Evolutionary conservation across 2,888 invertebrate genomes (phyloP).

Genomic region (Tenodera sinensis): DNA sequence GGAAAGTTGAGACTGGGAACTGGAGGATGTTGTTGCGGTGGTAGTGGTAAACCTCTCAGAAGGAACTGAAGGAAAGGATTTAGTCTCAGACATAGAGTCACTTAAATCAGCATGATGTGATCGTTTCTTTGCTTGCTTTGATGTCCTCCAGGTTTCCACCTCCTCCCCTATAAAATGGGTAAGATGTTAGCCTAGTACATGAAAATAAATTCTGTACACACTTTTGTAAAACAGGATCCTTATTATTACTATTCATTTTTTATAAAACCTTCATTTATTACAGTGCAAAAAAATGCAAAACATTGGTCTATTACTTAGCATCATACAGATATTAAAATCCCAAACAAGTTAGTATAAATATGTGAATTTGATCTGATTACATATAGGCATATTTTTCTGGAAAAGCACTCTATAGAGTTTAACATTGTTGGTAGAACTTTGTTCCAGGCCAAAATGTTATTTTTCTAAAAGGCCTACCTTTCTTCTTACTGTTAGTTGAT

Average conservation of each 20-base stretch:
- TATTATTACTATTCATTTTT: not conserved
- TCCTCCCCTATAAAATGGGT: constrained; percentile 30
- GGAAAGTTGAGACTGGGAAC: constrained; percentile 29
- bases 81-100: constrained; percentile 29
- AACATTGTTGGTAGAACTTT: constrained; percentile 46
- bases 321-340: not conserved
- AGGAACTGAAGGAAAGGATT: constrained; percentile 27
- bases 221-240: not conserved
- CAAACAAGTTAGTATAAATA: constrained; percentile 25
- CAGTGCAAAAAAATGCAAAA: not conserved
- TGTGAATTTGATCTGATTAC: not conserved
- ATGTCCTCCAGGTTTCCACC: constrained; percentile 21
- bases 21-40: constrained; percentile 19
- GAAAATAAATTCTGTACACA: not conserved
- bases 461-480: constrained; percentile 70
- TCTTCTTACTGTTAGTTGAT: constrained; percentile 42
- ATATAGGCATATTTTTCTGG: not conserved
- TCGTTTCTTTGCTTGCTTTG: not conserved
- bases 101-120: constrained; percentile 27
- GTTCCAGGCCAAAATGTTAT: constrained; percentile 73
- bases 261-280: not conserved
- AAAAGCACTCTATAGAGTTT: not conserved
- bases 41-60: constrained; percentile 23
- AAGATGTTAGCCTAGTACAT: constrained; percentile 2
- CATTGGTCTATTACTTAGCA: not conserved